Evolutionary conservation across 2,113 vertebrate genomes (phyloP).

Genomic region (Megaceryle maxima): DNA sequence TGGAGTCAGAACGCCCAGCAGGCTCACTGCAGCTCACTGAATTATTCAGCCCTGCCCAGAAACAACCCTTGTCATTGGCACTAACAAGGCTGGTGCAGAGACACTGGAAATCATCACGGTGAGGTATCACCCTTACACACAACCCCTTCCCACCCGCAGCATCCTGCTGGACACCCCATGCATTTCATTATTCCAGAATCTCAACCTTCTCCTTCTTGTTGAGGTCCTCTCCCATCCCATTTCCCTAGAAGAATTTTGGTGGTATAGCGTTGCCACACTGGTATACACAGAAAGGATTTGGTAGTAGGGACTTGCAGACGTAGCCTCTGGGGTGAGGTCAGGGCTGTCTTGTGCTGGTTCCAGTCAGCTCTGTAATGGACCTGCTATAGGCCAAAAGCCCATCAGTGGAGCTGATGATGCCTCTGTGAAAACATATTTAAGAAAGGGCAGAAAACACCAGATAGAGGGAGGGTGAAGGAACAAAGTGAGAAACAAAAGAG

Average conservation of each 20-base stretch:
- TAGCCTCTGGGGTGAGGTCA: not conserved
- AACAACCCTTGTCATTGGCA: not conserved
- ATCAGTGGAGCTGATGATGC: not conserved
- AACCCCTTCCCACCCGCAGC: not conserved
- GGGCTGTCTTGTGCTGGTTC: not conserved
- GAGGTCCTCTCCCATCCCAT: not conserved
- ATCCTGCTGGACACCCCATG: not conserved
- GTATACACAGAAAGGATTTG: not conserved
- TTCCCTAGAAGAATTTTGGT: not conserved
- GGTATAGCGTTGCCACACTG: not conserved
- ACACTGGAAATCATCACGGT: not conserved
- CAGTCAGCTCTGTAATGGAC: fast-evolving
- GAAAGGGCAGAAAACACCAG: not conserved
- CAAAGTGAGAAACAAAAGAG: not conserved
- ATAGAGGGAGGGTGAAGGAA: not conserved
- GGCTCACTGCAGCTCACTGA: not conserved
- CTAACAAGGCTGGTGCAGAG: not conserved
- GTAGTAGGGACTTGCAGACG: fast-evolving
- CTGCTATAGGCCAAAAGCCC: not conserved
- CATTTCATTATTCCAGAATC: not conserved
- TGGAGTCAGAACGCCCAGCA: not conserved
- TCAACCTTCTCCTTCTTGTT: not conserved
- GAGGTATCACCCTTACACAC: not conserved
- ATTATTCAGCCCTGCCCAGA: not conserved
- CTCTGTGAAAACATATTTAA: not conserved